Base-by-base conservation (phyloP, 2,113 vertebrate species). In the Brachirus orientalis region DNA sequence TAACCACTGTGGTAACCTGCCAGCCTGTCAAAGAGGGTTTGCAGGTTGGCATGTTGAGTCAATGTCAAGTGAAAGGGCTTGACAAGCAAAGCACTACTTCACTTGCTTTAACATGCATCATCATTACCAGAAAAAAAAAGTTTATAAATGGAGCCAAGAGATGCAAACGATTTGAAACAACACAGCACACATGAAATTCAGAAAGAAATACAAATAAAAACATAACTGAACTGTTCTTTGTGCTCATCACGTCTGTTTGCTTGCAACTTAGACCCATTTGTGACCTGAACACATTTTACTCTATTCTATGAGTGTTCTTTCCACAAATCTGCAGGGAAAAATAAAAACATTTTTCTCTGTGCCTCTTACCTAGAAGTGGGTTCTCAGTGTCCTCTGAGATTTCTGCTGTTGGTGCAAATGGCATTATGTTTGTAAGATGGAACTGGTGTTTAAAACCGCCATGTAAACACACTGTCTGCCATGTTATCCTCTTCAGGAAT, bases 31-130 rank as follows among this genome's bases (percentile, higher is more conserved):
- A 44, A 35, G 50, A 50, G 44, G 13, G 28, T 60, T 71, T 48
- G 22, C 48, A 65, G 53, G 41, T 38, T 69, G 64, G 47, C 65
- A 56, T 12, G 63, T 72, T 45, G 17, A 70, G 19, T 17, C n/a
- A 2, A 35, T 72, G 70, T 75, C 59, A 59, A 48, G 8, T 20
- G 17, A 22, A 55, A 16, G 45, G 18, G 2, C 52, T 48, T 12
- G 8, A 52, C 59, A 60, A 64, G 54, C 17, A 63, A 16, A 54
- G 35, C 43, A 17, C 35, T 18, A 46, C 41, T 38, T 61, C 41
- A 40, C 12, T 28, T 59, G 11, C 50, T 38, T 69, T 22, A 56
- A 16, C 18, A 0, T 8, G 41, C 52, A 69, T 17, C 43, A 54
- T 1, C 0, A 11, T 4, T 8, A 56, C 8, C 7, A 22, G 18